Base-by-base conservation (phyloP, 2,888 invertebrate genomes). In the Bhutanitis thaidina region DNA sequence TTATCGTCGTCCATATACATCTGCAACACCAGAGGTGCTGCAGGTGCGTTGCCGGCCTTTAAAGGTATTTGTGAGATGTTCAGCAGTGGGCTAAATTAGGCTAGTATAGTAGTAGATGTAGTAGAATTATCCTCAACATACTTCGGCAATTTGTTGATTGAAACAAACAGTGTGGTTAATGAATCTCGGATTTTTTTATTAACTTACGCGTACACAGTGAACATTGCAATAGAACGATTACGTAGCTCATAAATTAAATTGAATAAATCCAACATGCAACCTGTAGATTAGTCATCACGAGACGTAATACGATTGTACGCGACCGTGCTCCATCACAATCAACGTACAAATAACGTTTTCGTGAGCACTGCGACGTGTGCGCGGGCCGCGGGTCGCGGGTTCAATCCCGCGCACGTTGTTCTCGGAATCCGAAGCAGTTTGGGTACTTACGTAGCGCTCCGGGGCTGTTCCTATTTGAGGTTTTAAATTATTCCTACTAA, bases 341-440 rank as follows among this genome's bases (percentile, higher is more conserved):
- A 52, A 43, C 58, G 65, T 63, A 68, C 70, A 72, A 71, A 74
- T 76, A 72, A 75, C 67, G 60, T 68, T 71, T 67, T 77, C 78
- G 79, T 79, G 78, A 69, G 68, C 61, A 54, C 43, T 51, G 49
- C 58, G 59, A 66, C 67, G 66, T 69, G 68, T 67, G 64, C 62
- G 60, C 57, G 51, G 48, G 30, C 45, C 57, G 52, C 55, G 65
- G 78, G 79, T 78, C 78, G 68, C 53, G 57, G 64, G 79, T 76
- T 79, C 75, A 79, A 47, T 64, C 65, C 71, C 56, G 63, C 53
- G 54, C 54, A 56, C 61, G 61, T 61, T 50, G 61, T 74, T 71
- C 74, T 67, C 51, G 56, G 71, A 69, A 73, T 34, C 27, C 29
- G 36, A 36, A 40, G 45, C 16, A 34, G 39, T 41, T 43, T 13